These are phyloP conservation scores for Hypanus sabinus DNA, from an alignment of 2,113 vertebrate genomes.

Conservation along the genomic window DNA sequence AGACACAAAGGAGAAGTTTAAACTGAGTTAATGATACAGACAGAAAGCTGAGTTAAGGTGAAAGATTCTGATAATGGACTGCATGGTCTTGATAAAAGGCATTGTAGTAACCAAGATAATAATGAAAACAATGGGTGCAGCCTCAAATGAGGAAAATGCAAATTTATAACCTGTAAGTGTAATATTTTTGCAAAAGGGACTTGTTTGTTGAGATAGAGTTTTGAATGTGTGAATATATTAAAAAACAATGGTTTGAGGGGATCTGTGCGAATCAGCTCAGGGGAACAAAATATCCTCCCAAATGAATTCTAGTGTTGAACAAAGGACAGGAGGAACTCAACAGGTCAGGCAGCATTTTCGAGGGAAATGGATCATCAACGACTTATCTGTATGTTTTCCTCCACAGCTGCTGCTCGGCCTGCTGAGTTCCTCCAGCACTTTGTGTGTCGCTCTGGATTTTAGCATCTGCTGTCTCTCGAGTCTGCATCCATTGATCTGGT, in stretches of 20 bases:
- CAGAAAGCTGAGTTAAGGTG: neutral
- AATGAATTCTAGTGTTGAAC: too few relatives aligned
- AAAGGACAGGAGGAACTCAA: too few relatives aligned
- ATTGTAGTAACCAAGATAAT: too few relatives aligned
- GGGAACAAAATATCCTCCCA: neutral
- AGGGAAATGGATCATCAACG: too few relatives aligned
- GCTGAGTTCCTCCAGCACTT: too few relatives aligned
- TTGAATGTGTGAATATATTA: neutral
- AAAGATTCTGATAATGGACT: neutral
- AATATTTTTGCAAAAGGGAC: neutral
- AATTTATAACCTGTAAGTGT: neutral
- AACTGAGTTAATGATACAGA: neutral
- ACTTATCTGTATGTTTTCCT: too few relatives aligned
- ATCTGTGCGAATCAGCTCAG: neutral
- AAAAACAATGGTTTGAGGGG: neutral
- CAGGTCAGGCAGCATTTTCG: too few relatives aligned
- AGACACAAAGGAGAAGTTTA: neutral
- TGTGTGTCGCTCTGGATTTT: neutral
- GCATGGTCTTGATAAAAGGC: neutral
- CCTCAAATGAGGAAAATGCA: neutral
- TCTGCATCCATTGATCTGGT: neutral
- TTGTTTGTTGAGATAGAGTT: neutral
- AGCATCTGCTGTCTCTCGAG: too few relatives aligned
- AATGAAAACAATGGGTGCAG: too few relatives aligned
- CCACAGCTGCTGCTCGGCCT: too few relatives aligned